Percentiles rank a stretch among this genome's conserved stretches.
Conservation (phyloP, 2,797 vertebrate species). For the Microtus californicus region DNA sequence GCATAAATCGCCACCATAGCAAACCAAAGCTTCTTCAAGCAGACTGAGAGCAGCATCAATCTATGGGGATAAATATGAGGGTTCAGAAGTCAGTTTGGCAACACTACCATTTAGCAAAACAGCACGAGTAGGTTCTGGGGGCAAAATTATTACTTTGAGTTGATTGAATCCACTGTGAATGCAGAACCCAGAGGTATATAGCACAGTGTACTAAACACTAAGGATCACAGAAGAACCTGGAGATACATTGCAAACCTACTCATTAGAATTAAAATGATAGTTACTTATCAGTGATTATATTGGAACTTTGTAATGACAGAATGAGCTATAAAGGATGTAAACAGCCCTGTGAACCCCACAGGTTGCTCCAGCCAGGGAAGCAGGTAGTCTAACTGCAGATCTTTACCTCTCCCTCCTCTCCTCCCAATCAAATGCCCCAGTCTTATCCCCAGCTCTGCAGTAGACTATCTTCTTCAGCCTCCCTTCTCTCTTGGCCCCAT, state of each 20-base stretch:
- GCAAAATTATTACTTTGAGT: neutral
- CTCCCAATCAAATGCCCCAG: neutral
- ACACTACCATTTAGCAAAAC: neutral
- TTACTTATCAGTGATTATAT: neutral
- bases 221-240: neutral
- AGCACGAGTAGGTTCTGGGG: neutral
- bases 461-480: neutral
- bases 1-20: neutral
- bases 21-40: neutral
- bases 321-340: neutral
- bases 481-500: neutral
- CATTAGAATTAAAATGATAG: slow-evolving; percentile 21
- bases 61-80: neutral
- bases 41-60: neutral
- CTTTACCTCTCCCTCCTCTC: neutral
- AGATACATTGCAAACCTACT: neutral
- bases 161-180: neutral
- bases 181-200: neutral
- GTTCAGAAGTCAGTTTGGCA: neutral
- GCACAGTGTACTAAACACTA: neutral
- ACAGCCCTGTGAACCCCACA: neutral
- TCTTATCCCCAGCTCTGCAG: neutral
- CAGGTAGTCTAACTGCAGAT: neutral
- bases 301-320: neutral
- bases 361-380: neutral